Conservation (phyloP, 2,797 vertebrate genomes). For the Neostethus bicornis region DNA sequence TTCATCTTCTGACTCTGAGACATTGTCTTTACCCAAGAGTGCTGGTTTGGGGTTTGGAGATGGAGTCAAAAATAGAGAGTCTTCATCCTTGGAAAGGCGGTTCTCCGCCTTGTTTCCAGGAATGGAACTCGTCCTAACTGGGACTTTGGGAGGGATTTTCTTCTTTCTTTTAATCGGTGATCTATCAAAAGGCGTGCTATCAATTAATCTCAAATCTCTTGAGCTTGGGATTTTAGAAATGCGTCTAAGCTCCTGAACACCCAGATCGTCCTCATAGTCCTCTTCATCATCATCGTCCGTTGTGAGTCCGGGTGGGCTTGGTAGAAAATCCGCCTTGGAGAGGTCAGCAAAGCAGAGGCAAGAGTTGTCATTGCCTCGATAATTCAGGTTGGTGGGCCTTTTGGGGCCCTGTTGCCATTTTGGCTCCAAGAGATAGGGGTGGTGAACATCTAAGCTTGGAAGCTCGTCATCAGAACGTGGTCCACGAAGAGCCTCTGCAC, state of each 20-base stretch:
- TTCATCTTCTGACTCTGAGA: slow-evolving; percentile 95
- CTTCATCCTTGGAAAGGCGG: slow-evolving; percentile 71
- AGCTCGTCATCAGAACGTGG: slow-evolving; percentile 69
- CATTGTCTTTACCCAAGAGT: slow-evolving; percentile 82
- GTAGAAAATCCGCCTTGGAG: slow-evolving; percentile 76
- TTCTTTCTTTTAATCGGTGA: slow-evolving; percentile 68
- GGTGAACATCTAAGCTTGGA: slow-evolving; percentile 75
- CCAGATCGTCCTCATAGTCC: slow-evolving; percentile 73
- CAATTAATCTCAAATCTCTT: slow-evolving; percentile 77
- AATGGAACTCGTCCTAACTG: slow-evolving; percentile 72
- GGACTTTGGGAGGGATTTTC: slow-evolving; percentile 74
- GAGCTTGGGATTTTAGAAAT: slow-evolving; percentile 80
- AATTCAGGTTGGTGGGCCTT: slow-evolving; percentile 73
- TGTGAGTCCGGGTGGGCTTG: slow-evolving; percentile 70
- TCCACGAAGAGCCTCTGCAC: slow-evolving; percentile 44
- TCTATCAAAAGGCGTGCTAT: slow-evolving; percentile 73
- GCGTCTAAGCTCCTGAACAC: slow-evolving; percentile 58
- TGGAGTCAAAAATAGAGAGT: slow-evolving; percentile 67
- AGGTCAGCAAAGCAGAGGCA: slow-evolving; percentile 83
- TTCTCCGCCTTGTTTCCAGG: slow-evolving; percentile 68
- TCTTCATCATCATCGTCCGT: slow-evolving; percentile 78
- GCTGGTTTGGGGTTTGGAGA: slow-evolving; percentile 68
- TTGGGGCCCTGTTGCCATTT: slow-evolving; percentile 56
- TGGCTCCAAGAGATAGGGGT: slow-evolving; percentile 76
- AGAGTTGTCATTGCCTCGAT: slow-evolving; percentile 70